phyloP scores from a whole-genome alignment of 2,888 invertebrate genomes.

The Ptycholaimellus sp. region DNA sequence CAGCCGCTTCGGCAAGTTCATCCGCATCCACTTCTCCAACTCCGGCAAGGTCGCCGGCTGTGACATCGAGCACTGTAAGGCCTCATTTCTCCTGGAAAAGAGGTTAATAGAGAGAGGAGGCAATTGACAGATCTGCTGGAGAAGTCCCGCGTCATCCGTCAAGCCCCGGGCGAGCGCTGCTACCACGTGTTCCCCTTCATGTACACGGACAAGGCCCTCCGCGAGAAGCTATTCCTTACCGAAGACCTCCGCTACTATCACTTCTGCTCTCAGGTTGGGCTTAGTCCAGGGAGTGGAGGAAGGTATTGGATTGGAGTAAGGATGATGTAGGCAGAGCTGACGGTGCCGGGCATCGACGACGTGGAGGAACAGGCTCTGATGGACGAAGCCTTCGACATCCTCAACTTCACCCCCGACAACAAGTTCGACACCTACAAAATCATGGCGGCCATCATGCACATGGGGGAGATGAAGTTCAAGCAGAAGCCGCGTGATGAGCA shows the following conservation, averaged over 20 bases:
- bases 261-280: constrained; percentile 84
- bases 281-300: constrained; percentile 69
- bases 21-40: constrained; percentile 98
- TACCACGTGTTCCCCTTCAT: constrained; percentile 99
- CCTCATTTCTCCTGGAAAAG: too few species aligned
- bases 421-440: constrained; percentile 91
- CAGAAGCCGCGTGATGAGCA: constrained; percentile 99
- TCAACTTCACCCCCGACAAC: constrained; percentile 87
- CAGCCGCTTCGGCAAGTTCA: constrained; percentile 99
- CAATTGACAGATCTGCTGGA: constrained; percentile 81
- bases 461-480: constrained; percentile 99
- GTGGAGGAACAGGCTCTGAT: constrained; percentile 50
- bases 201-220: constrained; percentile 62
- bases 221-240: constrained; percentile 36
- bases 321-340: constrained; percentile 81
- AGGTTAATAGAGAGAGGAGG: too few species aligned
- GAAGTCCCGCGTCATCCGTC: constrained; percentile 99
- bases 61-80: constrained; percentile 99
- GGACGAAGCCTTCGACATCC: constrained; percentile 66
- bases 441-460: constrained; percentile 93
- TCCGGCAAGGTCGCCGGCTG: constrained; percentile 99
- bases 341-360: constrained; percentile 81
- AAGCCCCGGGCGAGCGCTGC: constrained; percentile 86
- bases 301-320: too few species aligned
- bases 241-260: constrained; percentile 74